Base-by-base conservation (phyloP, 2,888 invertebrate species). In the Conistra vaccinii region DNA sequence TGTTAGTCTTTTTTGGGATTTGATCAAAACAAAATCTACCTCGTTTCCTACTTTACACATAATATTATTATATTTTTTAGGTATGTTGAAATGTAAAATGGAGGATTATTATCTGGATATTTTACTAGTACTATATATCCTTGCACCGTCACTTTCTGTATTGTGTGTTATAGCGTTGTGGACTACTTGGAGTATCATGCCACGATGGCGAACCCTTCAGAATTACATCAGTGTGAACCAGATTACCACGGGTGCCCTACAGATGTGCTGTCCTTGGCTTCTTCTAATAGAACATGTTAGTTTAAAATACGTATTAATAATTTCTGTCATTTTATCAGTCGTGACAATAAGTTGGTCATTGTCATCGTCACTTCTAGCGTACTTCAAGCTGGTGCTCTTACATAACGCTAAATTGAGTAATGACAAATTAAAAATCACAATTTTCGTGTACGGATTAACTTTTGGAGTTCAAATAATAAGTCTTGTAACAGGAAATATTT, bases 191-290 rank as follows among this genome's bases (percentile, higher is more conserved):
- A 81, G 29, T 48, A 20, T 84, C 3, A 55, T 88, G 51, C 84
- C 85, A 35, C 76, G 58, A 42, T 89, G 85, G 86, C 81, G 88
- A 55, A 85, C 76, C 23, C 71, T 89, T 35, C 84, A 87, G n/a
- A 83, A 87, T 78, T 88, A 82, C 70, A 85, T 85, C 70, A 76
- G 69, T 62, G 71, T 83, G 39, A 83, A 84, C 42, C 84, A 85
- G 69, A 85, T 88, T 23, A 69, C 80, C 1, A 65, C 67, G 6
- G 85, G 83, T n/a, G 80, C 85, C 10, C 12, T 89, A 29, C 85
- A 85, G 55, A 39, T 86, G n/a, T 62, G 53, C 26, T n/a, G 14
- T 42, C n/a, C 39, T n/a, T 26, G 35, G n/a, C 7, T 57, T 17
- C 29, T 62, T 3, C 7, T 17, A 7, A 71, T 17, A 42, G n/a